Evolutionary conservation across 2,113 vertebrate genomes (phyloP).

Genomic region (Myrmophylax atrothorax): DNA sequence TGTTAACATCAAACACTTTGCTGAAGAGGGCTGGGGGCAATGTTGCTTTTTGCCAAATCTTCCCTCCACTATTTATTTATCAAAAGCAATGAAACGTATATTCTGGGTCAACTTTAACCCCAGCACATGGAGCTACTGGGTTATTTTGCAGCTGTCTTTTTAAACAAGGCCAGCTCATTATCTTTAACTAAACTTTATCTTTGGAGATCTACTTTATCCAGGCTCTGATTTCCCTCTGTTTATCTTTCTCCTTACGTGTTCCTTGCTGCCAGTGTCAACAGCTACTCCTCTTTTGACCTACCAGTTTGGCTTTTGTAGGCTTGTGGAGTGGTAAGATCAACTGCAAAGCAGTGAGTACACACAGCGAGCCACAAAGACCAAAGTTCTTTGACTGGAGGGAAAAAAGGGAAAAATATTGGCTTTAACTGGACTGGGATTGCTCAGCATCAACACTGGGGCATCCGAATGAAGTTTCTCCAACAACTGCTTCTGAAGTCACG

Average conservation of each 20-base stretch:
- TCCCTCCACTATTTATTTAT: constrained; percentile 77
- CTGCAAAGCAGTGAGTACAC: background rate
- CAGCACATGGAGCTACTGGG: constrained; percentile 49
- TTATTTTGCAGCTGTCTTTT: constrained; percentile 60
- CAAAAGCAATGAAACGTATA: constrained; percentile 66
- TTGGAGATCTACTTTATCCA: constrained; percentile 32
- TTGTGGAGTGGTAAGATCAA: background rate
- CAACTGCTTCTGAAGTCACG: background rate
- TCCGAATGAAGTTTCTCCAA: background rate
- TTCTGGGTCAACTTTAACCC: constrained; percentile 71
- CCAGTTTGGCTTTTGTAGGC: constrained; percentile 23
- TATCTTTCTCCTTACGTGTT: constrained; percentile 50
- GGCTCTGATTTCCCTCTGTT: constrained; percentile 52
- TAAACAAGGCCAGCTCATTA: constrained; percentile 59
- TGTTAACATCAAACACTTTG: constrained; percentile 74
- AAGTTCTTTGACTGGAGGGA: background rate
- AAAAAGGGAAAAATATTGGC: background rate
- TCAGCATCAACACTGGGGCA: background rate
- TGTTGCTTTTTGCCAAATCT: constrained; percentile 64
- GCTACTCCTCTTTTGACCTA: constrained; percentile 63
- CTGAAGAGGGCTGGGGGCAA: constrained; percentile 45
- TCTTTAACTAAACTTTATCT: constrained; percentile 60
- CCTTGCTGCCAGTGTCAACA: constrained; percentile 59
- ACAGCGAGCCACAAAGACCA: background rate
- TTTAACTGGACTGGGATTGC: background rate